Percentiles rank a stretch among this genome's conserved stretches.
Conservation (phyloP, 2,113 vertebrate genomes). For the Leptocoma aspasia region DNA sequence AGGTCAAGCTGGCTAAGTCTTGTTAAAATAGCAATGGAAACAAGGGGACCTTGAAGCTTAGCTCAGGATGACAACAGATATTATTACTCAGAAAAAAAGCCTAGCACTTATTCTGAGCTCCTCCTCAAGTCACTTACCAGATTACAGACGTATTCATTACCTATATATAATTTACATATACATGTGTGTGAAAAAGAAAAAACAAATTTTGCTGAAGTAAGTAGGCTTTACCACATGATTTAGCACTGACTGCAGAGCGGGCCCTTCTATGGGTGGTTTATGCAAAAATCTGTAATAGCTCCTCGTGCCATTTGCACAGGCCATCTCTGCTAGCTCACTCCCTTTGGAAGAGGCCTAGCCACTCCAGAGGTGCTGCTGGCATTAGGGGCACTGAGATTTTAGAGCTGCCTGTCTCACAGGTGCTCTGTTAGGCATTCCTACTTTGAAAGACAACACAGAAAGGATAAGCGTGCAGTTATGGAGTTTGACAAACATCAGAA, state of each 20-base stretch:
- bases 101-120: not conserved
- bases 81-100: not conserved
- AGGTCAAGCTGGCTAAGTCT: not conserved
- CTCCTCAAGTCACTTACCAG: not conserved
- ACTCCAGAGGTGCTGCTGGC: not conserved
- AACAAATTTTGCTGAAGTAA: not conserved
- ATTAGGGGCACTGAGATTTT: not conserved
- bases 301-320: accelerated
- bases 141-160: not conserved
- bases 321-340: not conserved
- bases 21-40: not conserved
- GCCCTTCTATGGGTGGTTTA: not conserved
- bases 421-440: not conserved
- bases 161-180: not conserved
- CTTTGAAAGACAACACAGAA: not conserved
- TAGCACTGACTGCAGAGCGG: not conserved
- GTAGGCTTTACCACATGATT: not conserved
- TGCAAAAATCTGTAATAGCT: not conserved
- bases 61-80: not conserved
- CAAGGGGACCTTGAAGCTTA: not conserved
- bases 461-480: accelerated
- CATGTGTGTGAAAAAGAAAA: not conserved
- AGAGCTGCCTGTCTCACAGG: not conserved
- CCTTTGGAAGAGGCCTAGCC: not conserved
- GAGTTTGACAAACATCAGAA: not conserved